Conservation (phyloP, 1,140 invertebrate species). For the Ostrea edulis region DNA sequence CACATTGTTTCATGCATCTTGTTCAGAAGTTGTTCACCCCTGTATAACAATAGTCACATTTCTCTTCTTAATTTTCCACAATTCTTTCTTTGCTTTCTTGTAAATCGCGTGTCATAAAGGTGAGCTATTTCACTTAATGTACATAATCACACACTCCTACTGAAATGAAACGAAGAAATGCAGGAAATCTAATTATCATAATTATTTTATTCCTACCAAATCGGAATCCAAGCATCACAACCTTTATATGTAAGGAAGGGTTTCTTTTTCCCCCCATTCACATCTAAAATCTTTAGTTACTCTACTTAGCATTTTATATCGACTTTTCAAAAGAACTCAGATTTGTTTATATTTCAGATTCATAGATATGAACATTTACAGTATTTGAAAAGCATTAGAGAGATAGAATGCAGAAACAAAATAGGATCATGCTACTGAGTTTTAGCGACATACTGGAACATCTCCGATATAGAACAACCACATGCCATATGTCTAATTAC, state of each 20-base stretch:
- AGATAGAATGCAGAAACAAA: background rate
- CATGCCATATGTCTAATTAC: slow-evolving; percentile 31
- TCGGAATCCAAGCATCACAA: background rate
- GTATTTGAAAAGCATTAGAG: background rate
- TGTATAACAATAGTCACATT: background rate
- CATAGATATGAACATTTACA: no score
- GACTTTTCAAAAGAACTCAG: background rate
- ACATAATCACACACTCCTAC: background rate
- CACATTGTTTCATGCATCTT: background rate
- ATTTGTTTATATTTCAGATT: background rate
- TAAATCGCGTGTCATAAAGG: background rate
- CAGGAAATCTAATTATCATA: background rate
- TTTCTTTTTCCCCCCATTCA: background rate
- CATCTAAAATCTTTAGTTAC: background rate
- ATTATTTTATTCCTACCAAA: background rate
- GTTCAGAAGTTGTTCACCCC: background rate
- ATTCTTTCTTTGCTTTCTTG: background rate
- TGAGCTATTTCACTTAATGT: background rate
- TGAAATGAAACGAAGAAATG: background rate
- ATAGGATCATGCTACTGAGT: background rate
- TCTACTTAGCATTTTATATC: background rate
- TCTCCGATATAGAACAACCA: slow-evolving; percentile 11
- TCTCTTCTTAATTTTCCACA: background rate
- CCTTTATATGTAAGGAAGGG: background rate
- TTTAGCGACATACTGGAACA: background rate